These are phyloP conservation scores for Alosa sapidissima DNA, from an alignment of 2,797 vertebrate genomes.

Conservation along the genomic window DNA sequence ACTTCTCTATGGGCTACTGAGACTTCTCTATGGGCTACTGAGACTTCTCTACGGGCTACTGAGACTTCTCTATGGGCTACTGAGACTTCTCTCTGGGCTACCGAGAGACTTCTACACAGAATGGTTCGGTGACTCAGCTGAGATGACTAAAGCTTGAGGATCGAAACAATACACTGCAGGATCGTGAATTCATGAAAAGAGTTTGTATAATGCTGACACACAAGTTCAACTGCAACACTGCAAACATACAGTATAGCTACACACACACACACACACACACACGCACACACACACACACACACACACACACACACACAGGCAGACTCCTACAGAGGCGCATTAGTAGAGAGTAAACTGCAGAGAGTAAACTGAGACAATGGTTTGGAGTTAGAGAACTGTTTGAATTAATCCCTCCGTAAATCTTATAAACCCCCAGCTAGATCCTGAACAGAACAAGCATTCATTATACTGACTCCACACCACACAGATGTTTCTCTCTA, in stretches of 20 bases:
- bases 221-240: neutral
- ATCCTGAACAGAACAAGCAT: slow-evolving; percentile 70
- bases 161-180: neutral
- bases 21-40: too few species aligned
- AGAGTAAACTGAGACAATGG: slow-evolving; percentile 53
- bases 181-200: too few species aligned
- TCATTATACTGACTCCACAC: slow-evolving; percentile 70
- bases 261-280: slow-evolving; percentile 33
- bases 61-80: too few species aligned
- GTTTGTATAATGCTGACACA: neutral
- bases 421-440: slow-evolving; percentile 73
- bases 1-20: too few species aligned
- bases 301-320: slow-evolving; percentile 27
- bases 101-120: neutral
- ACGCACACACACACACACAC: slow-evolving; percentile 30
- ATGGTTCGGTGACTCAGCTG: neutral
- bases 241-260: neutral
- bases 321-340: slow-evolving; percentile 37
- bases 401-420: slow-evolving; percentile 75
- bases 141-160: neutral
- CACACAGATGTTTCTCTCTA: slow-evolving; percentile 55
- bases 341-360: slow-evolving; percentile 53
- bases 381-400: slow-evolving; percentile 55
- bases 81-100: too few species aligned
- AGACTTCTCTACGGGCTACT: too few species aligned